Conservation (phyloP, 2,113 vertebrate genomes). For the Physeter macrocephalus region DNA sequence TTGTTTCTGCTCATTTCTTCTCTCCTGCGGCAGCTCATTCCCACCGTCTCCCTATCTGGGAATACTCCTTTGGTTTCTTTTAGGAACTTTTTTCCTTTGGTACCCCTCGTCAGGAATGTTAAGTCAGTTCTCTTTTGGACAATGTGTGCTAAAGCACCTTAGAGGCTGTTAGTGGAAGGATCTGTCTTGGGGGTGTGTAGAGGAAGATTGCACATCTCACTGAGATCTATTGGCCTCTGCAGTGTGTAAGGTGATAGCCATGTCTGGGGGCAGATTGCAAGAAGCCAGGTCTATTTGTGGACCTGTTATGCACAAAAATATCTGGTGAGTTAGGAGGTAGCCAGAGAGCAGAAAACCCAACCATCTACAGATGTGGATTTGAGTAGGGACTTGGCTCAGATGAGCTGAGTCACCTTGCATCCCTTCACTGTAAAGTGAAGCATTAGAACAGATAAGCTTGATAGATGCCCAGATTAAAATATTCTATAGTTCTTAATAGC, state of each 20-base stretch:
- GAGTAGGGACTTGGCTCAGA: neutral
- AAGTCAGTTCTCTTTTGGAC: neutral
- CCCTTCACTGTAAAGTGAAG: neutral
- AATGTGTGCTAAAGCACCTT: neutral
- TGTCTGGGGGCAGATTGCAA: neutral
- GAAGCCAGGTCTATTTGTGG: neutral
- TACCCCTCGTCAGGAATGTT: neutral
- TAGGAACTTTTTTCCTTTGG: neutral
- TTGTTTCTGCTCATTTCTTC: neutral
- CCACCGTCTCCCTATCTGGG: neutral
- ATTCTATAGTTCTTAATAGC: neutral
- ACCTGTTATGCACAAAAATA: neutral
- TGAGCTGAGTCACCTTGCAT: neutral
- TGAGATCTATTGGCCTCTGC: neutral
- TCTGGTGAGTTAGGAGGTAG: neutral
- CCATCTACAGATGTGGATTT: accelerated
- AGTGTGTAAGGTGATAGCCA: neutral
- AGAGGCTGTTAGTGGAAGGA: neutral
- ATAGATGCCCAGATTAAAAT: neutral
- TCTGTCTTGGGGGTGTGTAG: neutral
- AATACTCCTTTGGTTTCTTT: neutral
- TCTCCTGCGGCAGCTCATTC: neutral
- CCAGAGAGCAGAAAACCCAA: neutral
- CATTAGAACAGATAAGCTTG: neutral
- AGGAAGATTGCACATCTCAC: neutral